Percentiles rank a stretch among this genome's conserved stretches.
Conservation (phyloP, 2,797 vertebrate genomes). For the Sebastes minor region DNA sequence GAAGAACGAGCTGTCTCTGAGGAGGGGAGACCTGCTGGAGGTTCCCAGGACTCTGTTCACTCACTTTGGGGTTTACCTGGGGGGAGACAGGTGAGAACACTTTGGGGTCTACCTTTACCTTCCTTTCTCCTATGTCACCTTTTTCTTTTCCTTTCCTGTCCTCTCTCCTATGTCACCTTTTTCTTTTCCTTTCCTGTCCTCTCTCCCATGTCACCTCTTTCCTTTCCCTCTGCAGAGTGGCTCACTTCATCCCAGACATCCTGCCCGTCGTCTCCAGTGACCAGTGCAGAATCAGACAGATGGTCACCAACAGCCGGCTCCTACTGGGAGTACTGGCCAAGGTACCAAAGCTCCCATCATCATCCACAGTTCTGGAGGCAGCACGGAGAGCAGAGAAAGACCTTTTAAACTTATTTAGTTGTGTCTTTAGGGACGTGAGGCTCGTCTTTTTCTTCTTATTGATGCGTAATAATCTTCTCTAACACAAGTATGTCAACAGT, state of each 20-base stretch:
- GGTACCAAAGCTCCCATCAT: conserved; percentile 19
- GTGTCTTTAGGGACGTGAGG: no score
- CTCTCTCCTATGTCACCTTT: neutral
- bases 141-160: neutral
- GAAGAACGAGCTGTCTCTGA: conserved; percentile 62
- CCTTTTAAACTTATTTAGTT: no score
- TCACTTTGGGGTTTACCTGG: conserved; percentile 94
- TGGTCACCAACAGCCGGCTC: conserved; percentile 91
- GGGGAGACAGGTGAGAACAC: conserved; percentile 76
- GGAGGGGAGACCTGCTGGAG: conserved; percentile 90
- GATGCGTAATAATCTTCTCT: no score
- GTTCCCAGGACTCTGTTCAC: conserved; percentile 90
- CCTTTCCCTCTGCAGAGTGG: conserved; percentile 74
- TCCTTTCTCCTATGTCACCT: neutral
- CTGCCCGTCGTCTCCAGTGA: conserved; percentile 83
- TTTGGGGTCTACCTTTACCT: no score
- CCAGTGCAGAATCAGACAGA: conserved; percentile 69
- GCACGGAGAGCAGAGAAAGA: no score
- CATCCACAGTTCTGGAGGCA: no score
- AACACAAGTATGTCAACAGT: no score
- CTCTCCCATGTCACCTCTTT: neutral
- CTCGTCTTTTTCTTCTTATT: no score
- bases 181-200: neutral
- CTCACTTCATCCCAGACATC: conserved; percentile 94
- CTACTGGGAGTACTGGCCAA: conserved; percentile 87